A percentile compares a stretch with the other conserved stretches of the same genome.
These are phyloP conservation scores for Machimus rusticus DNA, from an alignment of 2,888 invertebrate species.

Conservation along the genomic window DNA sequence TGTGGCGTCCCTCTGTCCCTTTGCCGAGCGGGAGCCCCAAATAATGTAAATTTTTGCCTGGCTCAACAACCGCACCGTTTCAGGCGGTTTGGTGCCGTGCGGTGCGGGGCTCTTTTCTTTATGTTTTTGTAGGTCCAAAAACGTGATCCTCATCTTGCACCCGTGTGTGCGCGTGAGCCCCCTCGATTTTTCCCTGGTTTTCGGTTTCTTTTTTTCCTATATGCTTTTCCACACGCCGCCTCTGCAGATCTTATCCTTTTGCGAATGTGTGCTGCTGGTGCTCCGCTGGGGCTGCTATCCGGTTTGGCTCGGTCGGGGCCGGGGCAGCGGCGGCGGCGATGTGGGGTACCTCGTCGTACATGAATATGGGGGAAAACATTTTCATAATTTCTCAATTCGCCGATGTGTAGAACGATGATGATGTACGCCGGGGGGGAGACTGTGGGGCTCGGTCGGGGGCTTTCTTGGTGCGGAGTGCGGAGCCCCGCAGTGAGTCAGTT, in stretches of 20 bases:
- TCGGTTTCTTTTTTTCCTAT: background rate
- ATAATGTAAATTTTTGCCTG: background rate
- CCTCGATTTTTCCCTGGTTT: background rate
- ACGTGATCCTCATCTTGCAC: slow-evolving; percentile 7
- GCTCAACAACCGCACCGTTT: background rate
- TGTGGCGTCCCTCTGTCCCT: background rate
- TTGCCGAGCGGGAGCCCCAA: background rate
- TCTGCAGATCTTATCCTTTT: slow-evolving; percentile 38
- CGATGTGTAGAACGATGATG: background rate
- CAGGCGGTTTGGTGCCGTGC: background rate
- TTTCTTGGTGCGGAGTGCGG: background rate
- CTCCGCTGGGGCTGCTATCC: background rate
- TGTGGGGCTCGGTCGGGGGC: background rate
- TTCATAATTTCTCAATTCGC: slow-evolving; percentile 23
- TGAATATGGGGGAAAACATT: slow-evolving; percentile 28
- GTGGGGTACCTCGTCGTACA: background rate
- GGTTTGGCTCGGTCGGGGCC: background rate
- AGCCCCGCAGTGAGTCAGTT: background rate
- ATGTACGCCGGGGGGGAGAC: background rate
- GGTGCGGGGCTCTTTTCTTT: background rate
- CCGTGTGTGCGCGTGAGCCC: background rate
- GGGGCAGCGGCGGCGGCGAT: background rate
- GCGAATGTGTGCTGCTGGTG: slow-evolving; percentile 1
- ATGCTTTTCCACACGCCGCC: slow-evolving; percentile 36
- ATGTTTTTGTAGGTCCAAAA: background rate